A percentile compares a stretch with the other conserved stretches of the same genome.
Conservation (phyloP, 2,888 invertebrate genomes). For the Hydrotaea diabolus region DNA sequence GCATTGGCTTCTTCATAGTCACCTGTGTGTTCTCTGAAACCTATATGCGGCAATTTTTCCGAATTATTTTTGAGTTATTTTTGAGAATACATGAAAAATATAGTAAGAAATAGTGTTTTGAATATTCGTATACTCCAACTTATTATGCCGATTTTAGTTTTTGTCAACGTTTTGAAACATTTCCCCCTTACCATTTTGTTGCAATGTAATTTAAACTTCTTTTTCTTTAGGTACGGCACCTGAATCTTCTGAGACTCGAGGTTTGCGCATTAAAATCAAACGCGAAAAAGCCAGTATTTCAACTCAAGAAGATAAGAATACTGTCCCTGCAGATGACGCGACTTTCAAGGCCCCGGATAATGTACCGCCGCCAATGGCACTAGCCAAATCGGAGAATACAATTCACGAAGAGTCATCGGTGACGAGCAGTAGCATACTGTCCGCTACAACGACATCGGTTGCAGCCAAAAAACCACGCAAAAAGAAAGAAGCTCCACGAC, state of each 20-base stretch:
- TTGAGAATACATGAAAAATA: no score
- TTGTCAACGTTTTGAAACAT: no score
- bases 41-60: no score
- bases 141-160: no score
- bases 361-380: slow-evolving; percentile 22
- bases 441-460: slow-evolving; percentile 46
- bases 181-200: no score
- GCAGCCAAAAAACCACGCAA: slow-evolving; percentile 72
- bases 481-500: slow-evolving; percentile 71
- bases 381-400: slow-evolving; percentile 56
- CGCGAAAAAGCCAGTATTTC: slow-evolving; percentile 73
- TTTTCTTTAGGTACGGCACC: slow-evolving; percentile 12
- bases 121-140: no score
- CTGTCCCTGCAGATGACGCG: not conserved
- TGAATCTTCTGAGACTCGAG: slow-evolving; percentile 43
- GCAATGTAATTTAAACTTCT: not conserved
- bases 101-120: no score
- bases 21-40: no score
- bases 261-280: slow-evolving; percentile 73
- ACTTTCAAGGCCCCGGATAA: slow-evolving; percentile 37
- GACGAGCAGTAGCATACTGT: slow-evolving; percentile 59
- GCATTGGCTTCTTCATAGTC: no score
- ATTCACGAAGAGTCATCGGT: slow-evolving; percentile 65
- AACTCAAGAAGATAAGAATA: slow-evolving; percentile 15
- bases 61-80: no score